A percentile compares a stretch with the other conserved stretches of the same genome.
Conservation (phyloP, 2,113 vertebrate genomes). For the Gavia stellata region DNA sequence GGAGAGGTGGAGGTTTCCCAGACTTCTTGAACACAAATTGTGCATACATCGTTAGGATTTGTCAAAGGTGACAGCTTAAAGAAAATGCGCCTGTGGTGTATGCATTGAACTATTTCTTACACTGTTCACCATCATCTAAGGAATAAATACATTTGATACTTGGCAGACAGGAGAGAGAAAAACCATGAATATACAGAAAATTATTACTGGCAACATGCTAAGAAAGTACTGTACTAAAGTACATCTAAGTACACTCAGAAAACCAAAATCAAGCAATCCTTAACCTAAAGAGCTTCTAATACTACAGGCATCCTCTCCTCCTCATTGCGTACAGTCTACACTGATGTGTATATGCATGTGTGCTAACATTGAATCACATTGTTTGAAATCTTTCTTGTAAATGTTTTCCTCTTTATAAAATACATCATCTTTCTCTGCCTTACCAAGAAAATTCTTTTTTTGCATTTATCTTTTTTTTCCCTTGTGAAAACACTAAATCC, state of each 20-base stretch:
- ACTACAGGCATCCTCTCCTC: background rate
- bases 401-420: background rate
- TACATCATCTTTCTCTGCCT: background rate
- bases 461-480: background rate
- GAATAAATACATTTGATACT: background rate
- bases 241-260: background rate
- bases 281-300: background rate
- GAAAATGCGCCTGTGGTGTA: rapidly evolving
- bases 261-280: background rate
- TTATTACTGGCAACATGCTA: background rate
- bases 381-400: background rate
- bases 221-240: background rate
- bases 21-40: background rate
- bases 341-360: no score
- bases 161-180: background rate
- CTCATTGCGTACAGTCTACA: background rate
- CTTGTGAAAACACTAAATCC: background rate
- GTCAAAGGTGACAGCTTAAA: background rate
- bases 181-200: background rate
- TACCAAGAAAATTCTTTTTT: background rate
- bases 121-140: background rate
- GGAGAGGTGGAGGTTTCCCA: background rate
- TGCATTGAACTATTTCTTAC: background rate
- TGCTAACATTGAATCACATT: background rate
- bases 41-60: background rate